Conservation (phyloP, 2,888 invertebrate species). For the Mesopsocus fuscifrons region DNA sequence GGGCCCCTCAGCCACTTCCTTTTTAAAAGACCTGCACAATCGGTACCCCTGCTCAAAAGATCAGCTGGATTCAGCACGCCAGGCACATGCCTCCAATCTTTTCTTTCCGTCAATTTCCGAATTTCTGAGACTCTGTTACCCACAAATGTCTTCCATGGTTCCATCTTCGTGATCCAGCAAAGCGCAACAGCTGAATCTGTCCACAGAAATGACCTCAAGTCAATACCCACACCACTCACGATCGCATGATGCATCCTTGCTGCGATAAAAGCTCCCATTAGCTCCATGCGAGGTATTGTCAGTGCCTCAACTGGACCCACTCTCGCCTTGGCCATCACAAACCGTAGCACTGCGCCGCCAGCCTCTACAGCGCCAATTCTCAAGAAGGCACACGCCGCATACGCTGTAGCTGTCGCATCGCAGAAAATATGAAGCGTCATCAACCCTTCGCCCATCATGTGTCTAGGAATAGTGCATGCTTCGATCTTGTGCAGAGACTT, state of each 20-base stretch:
- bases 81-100: constrained; percentile 17
- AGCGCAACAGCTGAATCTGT: no score
- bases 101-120: constrained; percentile 12
- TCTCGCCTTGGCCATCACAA: background rate
- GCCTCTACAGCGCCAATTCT: no score
- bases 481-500: no score
- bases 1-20: background rate
- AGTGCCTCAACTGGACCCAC: background rate
- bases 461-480: no score
- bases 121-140: constrained; percentile 17
- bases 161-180: no score
- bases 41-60: constrained; percentile 16
- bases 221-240: no score
- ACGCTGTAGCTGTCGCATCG: no score
- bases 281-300: background rate
- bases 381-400: no score
- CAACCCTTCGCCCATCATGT: no score
- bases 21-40: background rate
- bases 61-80: constrained; percentile 18
- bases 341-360: background rate
- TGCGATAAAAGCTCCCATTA: background rate
- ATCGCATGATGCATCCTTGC: background rate
- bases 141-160: constrained; percentile 19
- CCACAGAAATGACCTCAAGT: no score
- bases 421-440: no score